phyloP scores from a whole-genome alignment of 2,888 invertebrate genomes.

The Plebejus melissa region DNA sequence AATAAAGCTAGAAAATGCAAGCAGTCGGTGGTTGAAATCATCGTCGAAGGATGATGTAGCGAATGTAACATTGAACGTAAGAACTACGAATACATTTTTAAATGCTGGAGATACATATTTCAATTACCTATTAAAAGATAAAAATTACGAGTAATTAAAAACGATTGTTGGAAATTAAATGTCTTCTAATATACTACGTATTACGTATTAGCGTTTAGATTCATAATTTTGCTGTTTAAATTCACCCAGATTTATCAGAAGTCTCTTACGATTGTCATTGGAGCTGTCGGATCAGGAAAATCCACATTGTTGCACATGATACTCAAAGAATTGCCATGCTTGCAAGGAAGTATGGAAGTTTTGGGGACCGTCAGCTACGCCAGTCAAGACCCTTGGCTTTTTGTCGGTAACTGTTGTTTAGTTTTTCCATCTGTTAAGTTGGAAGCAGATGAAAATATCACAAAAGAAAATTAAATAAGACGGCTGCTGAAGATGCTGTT shows the following conservation, averaged over 20 bases:
- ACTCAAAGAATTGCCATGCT: constrained; percentile 85
- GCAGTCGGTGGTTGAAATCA: constrained; percentile 72
- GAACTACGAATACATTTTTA: constrained; percentile 43
- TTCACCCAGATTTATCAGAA: constrained; percentile 50
- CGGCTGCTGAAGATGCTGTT: not conserved
- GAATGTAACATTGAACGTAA: constrained; percentile 65
- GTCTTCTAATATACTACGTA: too few relatives aligned
- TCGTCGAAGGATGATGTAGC: constrained; percentile 62
- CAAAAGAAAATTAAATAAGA: not conserved
- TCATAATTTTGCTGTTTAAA: not conserved
- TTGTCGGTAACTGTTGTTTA: constrained; percentile 72
- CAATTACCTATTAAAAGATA: too few relatives aligned
- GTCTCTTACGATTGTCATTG: constrained; percentile 80
- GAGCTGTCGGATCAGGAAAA: constrained; percentile 81
- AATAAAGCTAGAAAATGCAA: constrained; percentile 64
- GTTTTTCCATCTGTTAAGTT: not conserved
- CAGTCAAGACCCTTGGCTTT: constrained; percentile 91
- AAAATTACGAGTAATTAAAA: too few relatives aligned
- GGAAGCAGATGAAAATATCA: not conserved
- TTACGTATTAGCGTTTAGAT: not conserved
- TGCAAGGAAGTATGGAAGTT: constrained; percentile 78
- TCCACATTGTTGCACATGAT: constrained; percentile 81
- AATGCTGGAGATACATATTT: not conserved
- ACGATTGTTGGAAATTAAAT: too few relatives aligned
- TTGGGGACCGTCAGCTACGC: constrained; percentile 86